Evolutionary conservation across 2,113 vertebrate genomes (phyloP), one percentile per base, ranked within the genome.

Genomic region (Rhynchomys soricoides): DNA sequence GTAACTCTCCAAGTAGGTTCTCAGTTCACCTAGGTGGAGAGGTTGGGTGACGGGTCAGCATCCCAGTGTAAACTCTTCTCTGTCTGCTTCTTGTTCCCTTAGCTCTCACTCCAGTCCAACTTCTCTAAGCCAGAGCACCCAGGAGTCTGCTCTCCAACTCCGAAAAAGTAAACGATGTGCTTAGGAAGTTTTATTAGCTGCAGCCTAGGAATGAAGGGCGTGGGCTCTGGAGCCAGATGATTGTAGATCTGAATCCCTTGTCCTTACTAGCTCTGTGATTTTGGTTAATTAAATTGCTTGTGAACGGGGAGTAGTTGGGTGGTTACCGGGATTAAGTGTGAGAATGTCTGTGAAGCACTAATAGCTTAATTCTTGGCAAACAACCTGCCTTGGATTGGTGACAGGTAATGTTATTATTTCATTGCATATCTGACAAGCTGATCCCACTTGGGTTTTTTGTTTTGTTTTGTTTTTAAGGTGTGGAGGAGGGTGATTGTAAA

Each of bases 101-200:
- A 26, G 29, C 0, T 13, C 31, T 50, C 24, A 12, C 37, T 34
- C 83, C 31, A 70, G 22, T 21, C 43, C 22, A 17, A 17, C 9
- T 37, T 40, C 22, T n/a, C 40, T 74, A 16, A 21, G 68, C 26
- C 55, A 75, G 79, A 62, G 34, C 83, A 34, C 55, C 64, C 50
- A 43, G 31, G 70, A 62, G 29, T 81, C 55, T 87, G 79, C 89
- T 43, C n/a, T 79, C 31, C 34, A 75, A 7, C 26, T 24, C 92
- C 93, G 66, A 89, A 88, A 90, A 88, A 90, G 79, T 73, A 68
- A 73, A 96, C 52, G 70, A 37, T 59, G 15, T 85, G 83, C 34
- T 91, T 73, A 62, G 45, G 93, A 86, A 73, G 19, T 71, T 45
- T 62, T 52, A 81, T 64, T 91, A 86, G 37, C 26, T 48, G 0